Percentiles rank a stretch among this genome's conserved stretches.
Evolutionary conservation across 2,797 vertebrate genomes (phyloP).

Genomic region (Perodicticus potto): DNA sequence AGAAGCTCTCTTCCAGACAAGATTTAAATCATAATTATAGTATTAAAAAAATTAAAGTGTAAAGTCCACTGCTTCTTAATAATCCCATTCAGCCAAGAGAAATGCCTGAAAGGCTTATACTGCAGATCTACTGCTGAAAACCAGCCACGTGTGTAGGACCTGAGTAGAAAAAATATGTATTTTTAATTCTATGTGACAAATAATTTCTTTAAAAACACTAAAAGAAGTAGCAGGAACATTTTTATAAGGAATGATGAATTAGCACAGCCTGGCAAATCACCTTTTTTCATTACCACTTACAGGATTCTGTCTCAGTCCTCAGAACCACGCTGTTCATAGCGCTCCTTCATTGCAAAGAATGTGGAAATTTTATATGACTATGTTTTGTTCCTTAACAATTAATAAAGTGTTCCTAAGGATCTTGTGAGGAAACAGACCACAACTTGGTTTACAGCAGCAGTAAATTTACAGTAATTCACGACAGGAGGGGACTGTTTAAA

Average conservation of each 20-base stretch:
- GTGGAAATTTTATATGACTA: constrained; percentile 11
- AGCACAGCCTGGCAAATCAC: background rate
- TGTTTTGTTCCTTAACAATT: constrained; percentile 29
- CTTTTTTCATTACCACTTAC: background rate
- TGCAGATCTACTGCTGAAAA: background rate
- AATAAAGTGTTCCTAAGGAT: constrained; percentile 50
- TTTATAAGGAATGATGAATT: background rate
- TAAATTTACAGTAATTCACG: constrained; percentile 64
- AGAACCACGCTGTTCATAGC: background rate
- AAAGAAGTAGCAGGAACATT: background rate
- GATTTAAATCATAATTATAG: constrained; percentile 16
- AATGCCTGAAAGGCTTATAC: background rate
- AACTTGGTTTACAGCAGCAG: constrained; percentile 36
- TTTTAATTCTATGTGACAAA: background rate
- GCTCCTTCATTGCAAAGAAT: background rate
- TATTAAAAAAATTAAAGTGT: constrained; percentile 43
- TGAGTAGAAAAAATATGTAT: background rate
- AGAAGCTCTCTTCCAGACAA: constrained; percentile 19
- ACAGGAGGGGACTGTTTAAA: constrained; percentile 38
- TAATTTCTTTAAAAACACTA: constrained; percentile 7
- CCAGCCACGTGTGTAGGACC: background rate
- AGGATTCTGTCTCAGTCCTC: background rate
- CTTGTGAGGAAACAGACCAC: constrained; percentile 46
- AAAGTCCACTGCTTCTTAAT: constrained; percentile 17
- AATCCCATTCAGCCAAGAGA: background rate